Evolutionary conservation across 2,113 vertebrate genomes (phyloP), one percentile per base, ranked within the genome.

Genomic region (Formicarius rufipectus): DNA sequence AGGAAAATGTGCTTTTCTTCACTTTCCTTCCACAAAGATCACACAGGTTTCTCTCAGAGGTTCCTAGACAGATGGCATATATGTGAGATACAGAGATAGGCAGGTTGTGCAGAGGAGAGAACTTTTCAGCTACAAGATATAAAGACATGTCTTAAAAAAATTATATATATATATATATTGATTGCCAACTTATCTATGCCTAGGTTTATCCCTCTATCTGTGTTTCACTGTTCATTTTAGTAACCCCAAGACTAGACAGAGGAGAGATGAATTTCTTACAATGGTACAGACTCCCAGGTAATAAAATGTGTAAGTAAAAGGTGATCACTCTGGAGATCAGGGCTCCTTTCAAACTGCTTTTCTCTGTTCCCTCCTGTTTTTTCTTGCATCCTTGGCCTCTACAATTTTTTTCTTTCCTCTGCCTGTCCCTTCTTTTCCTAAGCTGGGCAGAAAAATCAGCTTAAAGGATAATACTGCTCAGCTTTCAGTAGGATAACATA

Each of bases 391-490:
- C 30, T 80, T 93, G 89, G 81, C 87, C 82, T 89, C 52, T 93
- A 14, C 2, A 1, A n/a, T 9, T 83, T 87, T 69, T 92, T 93
- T 39, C 7, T 24, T 87, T 83, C 73, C 55, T 79, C 80, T 96
- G 52, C 55, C 56, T 21, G 2, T 95, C 66, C 84, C 44, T 87
- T 95, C 68, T 80, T 87, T 86, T 93, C 75, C 44, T 96, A 95
- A 97, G 91, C 95, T 89, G 76, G 39, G 76, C 79, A 93, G 87
- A 90, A 94, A 96, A 96, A 96, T 93, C 96, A 95, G 94, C 96
- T 97, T 96, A 96, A 96, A 84, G 91, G 96, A 96, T 96, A 95
- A 96, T 92, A 89, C 85, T 16, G 52, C 83, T 97, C 95, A 96
- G 93, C 96, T 95, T 97, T 96, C 91, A 87, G 89, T 80, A 77